phyloP scores from a whole-genome alignment of 2,113 vertebrate species.

The Bambusicola thoracicus region DNA sequence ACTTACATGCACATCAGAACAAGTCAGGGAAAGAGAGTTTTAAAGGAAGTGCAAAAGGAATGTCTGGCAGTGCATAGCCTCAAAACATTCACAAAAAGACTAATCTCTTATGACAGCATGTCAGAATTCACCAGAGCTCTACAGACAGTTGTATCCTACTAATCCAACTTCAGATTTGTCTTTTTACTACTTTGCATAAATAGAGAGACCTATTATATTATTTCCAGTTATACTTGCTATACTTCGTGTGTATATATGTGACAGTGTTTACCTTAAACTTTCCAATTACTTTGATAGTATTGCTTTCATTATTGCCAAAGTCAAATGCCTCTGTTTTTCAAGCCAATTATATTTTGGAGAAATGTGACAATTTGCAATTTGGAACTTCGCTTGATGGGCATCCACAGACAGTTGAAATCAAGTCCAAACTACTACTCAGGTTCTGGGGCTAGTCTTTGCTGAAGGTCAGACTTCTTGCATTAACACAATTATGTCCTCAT shows the following conservation, averaged over 20 bases:
- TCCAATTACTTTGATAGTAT: neutral
- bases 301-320: neutral
- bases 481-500: neutral
- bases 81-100: conserved; percentile 7
- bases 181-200: neutral
- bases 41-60: neutral
- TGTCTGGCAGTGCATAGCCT: neutral
- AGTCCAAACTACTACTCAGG: conserved; percentile 3
- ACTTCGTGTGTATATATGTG: neutral
- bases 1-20: neutral
- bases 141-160: neutral
- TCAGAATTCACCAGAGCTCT: neutral
- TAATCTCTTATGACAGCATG: neutral
- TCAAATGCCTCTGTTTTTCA: neutral
- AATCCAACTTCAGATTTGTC: neutral
- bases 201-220: neutral
- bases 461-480: conserved; percentile 1
- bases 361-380: neutral
- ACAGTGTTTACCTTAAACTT: neutral
- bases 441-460: neutral
- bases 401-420: neutral
- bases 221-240: neutral
- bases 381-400: neutral
- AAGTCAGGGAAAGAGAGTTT: neutral
- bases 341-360: neutral